Conservation (phyloP, 2,888 invertebrate species). For the Glyphotaelius pellucidus region DNA sequence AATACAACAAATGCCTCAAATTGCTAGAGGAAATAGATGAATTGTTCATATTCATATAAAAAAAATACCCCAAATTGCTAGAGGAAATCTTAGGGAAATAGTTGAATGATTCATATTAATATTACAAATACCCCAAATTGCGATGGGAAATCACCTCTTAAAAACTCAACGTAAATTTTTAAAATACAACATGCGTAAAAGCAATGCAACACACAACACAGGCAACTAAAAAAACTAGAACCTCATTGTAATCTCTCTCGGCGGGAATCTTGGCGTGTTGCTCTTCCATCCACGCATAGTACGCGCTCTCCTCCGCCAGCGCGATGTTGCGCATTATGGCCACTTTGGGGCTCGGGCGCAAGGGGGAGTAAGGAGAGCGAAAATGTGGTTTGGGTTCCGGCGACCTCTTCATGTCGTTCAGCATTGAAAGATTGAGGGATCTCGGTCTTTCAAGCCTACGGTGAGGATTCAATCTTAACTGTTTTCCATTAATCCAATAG, state of each 20-base stretch:
- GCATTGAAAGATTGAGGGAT: constrained; percentile 76
- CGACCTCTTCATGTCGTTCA: constrained; percentile 68
- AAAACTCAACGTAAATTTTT: not conserved
- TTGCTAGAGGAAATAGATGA: too few species aligned
- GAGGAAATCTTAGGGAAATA: too few species aligned
- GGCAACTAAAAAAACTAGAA: constrained; percentile 64
- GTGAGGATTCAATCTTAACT: constrained; percentile 39
- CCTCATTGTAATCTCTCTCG: constrained; percentile 71
- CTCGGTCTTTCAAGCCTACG: constrained; percentile 73
- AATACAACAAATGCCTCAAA: too few species aligned
- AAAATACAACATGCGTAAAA: constrained; percentile 35
- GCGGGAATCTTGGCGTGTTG: constrained; percentile 67
- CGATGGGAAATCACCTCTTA: not conserved
- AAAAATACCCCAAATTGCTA: too few species aligned
- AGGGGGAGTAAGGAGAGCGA: constrained; percentile 28
- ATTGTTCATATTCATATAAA: too few species aligned
- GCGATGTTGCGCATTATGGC: constrained; percentile 7
- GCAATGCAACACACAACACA: constrained; percentile 22
- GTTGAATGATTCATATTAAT: too few species aligned
- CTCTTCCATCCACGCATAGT: constrained; percentile 40
- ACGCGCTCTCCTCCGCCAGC: constrained; percentile 1
- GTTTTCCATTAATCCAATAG: constrained; percentile 11
- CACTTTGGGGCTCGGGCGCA: constrained; percentile 14
- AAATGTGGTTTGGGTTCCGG: constrained; percentile 34
- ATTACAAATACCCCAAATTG: not conserved